Base-by-base conservation (phyloP, 2,113 vertebrate genomes). In the Syngnathus floridae region DNA sequence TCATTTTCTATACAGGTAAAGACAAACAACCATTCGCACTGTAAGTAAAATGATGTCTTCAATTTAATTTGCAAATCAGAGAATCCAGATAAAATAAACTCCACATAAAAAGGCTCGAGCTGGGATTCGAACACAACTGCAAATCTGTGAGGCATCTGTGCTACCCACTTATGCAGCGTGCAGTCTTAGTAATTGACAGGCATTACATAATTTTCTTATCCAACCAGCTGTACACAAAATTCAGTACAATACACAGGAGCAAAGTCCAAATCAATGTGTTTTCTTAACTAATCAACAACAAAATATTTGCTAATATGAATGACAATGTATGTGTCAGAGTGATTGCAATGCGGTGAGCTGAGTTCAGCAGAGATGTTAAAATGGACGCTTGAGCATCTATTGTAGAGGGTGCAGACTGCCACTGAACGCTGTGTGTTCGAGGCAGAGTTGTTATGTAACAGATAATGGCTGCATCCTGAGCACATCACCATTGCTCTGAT, bases 401-500 rank as follows among this genome's bases (percentile, higher is more conserved):
- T 68, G 69, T 60, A 64, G 73, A 38, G 67, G 2, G 45, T 7
- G 70, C 48, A 67, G 74, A 55, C 71, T 21, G 67, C 52, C 52
- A 14, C 22, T 66, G 67, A 57, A 61, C 65, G 35, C 67, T 4
- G 51, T 49, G 65, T 61, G 16, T 65, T 64, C 41, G 55, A 68
- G 62, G 57, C 63, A 7, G 19, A 12, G 67, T 61, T 63, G 67
- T 86, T 83, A 82, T 70, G 67, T 74, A 86, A 86, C 54, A 71
- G 60, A 72, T 69, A 59, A 71, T 40, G 72, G 82, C 75, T 76
- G 74, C 69, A 65, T 72, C 71, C 64, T 56, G 56, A 69, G 26
- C 77, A 69, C 65, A 58, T 52, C 61, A 63, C 66, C 67, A 36
- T 52, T 22, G 46, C 48, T 67, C 51, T 26, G 66, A 57, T 31